These are phyloP conservation scores for Liposcelis brunnea DNA, from an alignment of 2,888 invertebrate genomes.

Conservation along the genomic window DNA sequence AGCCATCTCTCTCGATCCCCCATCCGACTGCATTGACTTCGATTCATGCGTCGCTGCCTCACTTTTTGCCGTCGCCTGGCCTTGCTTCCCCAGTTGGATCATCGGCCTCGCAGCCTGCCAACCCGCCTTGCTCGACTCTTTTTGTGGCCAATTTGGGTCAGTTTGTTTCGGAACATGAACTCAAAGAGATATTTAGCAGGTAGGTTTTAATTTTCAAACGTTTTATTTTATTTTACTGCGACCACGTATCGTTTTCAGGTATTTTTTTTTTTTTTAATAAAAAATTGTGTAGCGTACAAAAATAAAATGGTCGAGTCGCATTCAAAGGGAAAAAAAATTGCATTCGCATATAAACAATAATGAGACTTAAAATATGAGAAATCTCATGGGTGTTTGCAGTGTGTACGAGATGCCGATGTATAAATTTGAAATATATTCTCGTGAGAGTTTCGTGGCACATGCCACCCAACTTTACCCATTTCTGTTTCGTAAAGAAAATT, in stretches of 20 bases:
- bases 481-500: too few relatives aligned
- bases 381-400: too few relatives aligned
- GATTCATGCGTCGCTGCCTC: conserved; percentile 57
- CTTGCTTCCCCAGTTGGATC: conserved; percentile 49
- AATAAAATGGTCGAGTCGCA: conserved; percentile 3
- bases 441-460: too few relatives aligned
- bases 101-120: conserved; percentile 30
- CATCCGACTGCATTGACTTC: conserved; percentile 49
- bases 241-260: too few relatives aligned
- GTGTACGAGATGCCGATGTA: too few relatives aligned
- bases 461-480: too few relatives aligned
- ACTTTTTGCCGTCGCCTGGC: conserved; percentile 84
- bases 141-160: conserved; percentile 98
- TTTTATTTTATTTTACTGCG: conserved; percentile 11
- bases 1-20: conserved; percentile 40
- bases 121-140: conserved; percentile 83
- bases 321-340: background rate
- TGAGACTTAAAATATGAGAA: too few relatives aligned
- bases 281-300: conserved; percentile 1
- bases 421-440: too few relatives aligned
- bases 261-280: conserved; percentile 5
- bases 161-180: conserved; percentile 94
- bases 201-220: conserved; percentile 28
- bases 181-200: conserved; percentile 97
- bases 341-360: background rate